These are phyloP conservation scores for Drosophila kanapiae DNA, from an alignment of 1,140 invertebrate species.

Conservation along the genomic window DNA sequence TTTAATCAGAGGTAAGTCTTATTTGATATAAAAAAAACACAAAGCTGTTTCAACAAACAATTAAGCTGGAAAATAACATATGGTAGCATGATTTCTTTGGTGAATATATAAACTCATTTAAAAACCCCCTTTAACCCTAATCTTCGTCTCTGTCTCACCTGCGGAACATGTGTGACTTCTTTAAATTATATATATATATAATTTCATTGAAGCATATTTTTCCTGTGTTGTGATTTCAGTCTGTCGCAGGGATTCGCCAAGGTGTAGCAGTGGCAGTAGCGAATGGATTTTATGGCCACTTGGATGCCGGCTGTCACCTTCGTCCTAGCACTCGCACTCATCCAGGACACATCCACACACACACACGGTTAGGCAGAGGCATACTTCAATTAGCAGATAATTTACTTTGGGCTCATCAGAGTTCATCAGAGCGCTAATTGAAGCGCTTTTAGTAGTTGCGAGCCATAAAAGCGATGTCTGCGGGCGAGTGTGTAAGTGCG, in stretches of 20 bases:
- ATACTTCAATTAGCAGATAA: constrained; percentile 81
- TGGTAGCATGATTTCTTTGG: too few species aligned
- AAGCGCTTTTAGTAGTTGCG: constrained; percentile 69
- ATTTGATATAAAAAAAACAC: too few species aligned
- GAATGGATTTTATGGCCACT: constrained; percentile 55
- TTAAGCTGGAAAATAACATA: too few species aligned
- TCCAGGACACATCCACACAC: background rate
- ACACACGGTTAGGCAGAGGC: constrained; percentile 32
- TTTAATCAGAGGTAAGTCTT: background rate
- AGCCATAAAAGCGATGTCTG: constrained; percentile 65
- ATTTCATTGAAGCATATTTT: constrained; percentile 52
- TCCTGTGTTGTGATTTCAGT: constrained; percentile 48
- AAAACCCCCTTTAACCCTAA: background rate
- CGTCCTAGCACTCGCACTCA: background rate
- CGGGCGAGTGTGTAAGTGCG: constrained; percentile 28
- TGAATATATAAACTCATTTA: background rate
- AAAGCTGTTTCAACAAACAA: too few species aligned
- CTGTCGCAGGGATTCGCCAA: constrained; percentile 3
- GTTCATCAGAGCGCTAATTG: constrained; percentile 79
- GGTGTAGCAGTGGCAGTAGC: background rate
- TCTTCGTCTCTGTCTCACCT: constrained; percentile 20
- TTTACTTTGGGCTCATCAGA: constrained; percentile 77
- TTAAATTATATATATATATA: constrained; percentile 46
- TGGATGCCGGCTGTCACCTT: constrained; percentile 24
- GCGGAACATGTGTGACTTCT: constrained; percentile 7